phyloP scores from a whole-genome alignment of 2,888 invertebrate species.

The Gonocerus acuteangulatus region DNA sequence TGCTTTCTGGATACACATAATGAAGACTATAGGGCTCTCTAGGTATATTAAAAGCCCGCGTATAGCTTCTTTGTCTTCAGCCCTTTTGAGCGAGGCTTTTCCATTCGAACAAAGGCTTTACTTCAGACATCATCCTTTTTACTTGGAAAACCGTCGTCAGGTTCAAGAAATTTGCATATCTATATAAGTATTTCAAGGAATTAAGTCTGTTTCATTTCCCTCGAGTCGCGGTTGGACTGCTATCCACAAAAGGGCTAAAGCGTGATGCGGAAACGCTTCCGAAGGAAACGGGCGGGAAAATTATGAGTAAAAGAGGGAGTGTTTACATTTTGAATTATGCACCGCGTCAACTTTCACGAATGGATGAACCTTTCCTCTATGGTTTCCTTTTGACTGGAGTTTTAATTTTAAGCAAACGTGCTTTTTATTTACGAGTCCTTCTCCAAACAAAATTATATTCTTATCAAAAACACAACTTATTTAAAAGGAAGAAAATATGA shows the following conservation, averaged over 20 bases:
- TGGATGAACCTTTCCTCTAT: too few relatives aligned
- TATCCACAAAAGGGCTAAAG: neutral
- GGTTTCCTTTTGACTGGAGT: too few relatives aligned
- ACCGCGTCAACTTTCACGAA: neutral
- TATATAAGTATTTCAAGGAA: neutral
- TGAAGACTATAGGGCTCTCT: neutral
- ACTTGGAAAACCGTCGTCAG: neutral
- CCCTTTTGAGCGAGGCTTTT: conserved; percentile 1
- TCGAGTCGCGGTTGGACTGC: neutral
- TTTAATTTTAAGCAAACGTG: too few relatives aligned
- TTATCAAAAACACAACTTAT: too few relatives aligned
- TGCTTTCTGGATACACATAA: too few relatives aligned
- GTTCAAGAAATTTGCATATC: neutral
- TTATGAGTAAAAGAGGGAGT: neutral
- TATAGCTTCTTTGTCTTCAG: neutral
- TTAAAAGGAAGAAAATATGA: too few relatives aligned
- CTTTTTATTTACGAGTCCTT: too few relatives aligned
- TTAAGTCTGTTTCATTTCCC: neutral
- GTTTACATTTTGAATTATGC: neutral
- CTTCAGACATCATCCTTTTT: neutral
- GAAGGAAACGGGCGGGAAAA: neutral
- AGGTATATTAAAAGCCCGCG: neutral
- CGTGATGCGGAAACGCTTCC: neutral
- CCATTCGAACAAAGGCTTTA: neutral
- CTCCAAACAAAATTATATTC: too few relatives aligned